These are phyloP conservation scores for Papilio polytes DNA, from an alignment of 1,140 invertebrate genomes.

Conservation along the genomic window DNA sequence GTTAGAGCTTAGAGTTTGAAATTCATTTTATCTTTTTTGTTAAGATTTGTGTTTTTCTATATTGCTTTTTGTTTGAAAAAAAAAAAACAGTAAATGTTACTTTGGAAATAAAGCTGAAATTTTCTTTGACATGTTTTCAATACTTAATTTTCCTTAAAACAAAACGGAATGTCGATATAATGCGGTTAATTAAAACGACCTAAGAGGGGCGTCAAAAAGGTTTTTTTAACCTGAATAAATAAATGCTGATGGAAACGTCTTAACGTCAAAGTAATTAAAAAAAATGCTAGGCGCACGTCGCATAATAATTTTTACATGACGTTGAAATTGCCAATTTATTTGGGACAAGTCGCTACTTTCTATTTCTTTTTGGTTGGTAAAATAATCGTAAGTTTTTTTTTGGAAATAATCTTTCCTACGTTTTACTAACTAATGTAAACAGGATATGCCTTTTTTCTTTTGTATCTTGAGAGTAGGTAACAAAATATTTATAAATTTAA, in stretches of 20 bases:
- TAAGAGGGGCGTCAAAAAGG: not conserved
- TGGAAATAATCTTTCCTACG: not conserved
- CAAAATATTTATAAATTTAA: too few species aligned
- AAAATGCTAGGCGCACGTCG: constrained; percentile 29
- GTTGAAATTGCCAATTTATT: constrained; percentile 28
- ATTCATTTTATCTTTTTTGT: too few species aligned
- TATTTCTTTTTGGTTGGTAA: not conserved
- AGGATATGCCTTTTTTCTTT: not conserved
- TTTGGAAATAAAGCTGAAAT: not conserved
- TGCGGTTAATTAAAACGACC: constrained; percentile 23
- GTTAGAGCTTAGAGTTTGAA: too few species aligned
- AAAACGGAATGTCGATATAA: constrained; percentile 13
- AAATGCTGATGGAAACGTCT: constrained; percentile 29
- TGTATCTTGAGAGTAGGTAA: too few species aligned
- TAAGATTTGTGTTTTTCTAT: too few species aligned
- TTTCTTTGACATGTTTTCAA: not conserved
- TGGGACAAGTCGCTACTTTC: not conserved
- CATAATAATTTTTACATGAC: constrained; percentile 25
- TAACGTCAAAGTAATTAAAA: constrained; percentile 36
- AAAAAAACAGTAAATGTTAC: too few species aligned
- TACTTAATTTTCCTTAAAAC: constrained; percentile 4
- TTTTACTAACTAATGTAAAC: not conserved
- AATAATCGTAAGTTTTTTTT: not conserved
- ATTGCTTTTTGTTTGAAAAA: too few species aligned
- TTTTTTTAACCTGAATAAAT: constrained; percentile 25